Conservation (phyloP, 2,113 vertebrate species). For the Cyprinodon brontotheroides region DNA sequence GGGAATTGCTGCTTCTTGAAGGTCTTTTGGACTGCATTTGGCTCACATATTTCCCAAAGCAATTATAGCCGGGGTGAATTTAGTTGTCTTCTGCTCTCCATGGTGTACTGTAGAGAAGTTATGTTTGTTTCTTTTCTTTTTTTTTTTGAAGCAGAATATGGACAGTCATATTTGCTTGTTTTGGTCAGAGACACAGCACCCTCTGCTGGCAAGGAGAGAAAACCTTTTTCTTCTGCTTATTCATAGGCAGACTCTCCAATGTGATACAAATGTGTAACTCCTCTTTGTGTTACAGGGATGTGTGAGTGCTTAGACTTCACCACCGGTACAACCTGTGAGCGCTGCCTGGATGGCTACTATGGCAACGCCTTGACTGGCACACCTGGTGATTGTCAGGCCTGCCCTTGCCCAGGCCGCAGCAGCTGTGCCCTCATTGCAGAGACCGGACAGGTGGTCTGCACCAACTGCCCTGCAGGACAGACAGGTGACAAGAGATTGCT, state of each 20-base stretch:
- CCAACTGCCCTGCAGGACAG: constrained; percentile 86
- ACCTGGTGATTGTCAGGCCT: constrained; percentile 82
- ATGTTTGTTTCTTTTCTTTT: constrained; percentile 24
- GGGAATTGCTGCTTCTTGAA: constrained; percentile 69
- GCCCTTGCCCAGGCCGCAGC: constrained; percentile 85
- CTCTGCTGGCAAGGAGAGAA: constrained; percentile 67
- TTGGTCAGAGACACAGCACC: constrained; percentile 68
- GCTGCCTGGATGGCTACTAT: constrained; percentile 86
- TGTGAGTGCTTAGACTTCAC: constrained; percentile 89
- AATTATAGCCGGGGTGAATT: constrained; percentile 74
- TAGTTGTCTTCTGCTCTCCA: constrained; percentile 63
- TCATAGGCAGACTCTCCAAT: constrained; percentile 27
- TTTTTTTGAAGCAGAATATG: constrained; percentile 1
- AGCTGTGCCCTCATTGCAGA: constrained; percentile 80
- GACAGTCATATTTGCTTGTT: constrained; percentile 1
- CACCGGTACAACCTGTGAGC: constrained; percentile 85
- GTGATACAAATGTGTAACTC: constrained; percentile 26
- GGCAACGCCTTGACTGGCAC: constrained; percentile 85
- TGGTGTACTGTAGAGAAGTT: constrained; percentile 43
- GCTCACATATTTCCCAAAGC: constrained; percentile 74
- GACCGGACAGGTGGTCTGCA: constrained; percentile 87
- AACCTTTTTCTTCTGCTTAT: constrained; percentile 22
- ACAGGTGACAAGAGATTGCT: constrained; percentile 82
- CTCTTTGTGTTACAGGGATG: constrained; percentile 78
- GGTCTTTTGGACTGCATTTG: constrained; percentile 62